Evolutionary conservation across 2,888 invertebrate genomes (phyloP), one percentile per base, ranked within the genome.

Genomic region (Chymomyza fuscimana): DNA sequence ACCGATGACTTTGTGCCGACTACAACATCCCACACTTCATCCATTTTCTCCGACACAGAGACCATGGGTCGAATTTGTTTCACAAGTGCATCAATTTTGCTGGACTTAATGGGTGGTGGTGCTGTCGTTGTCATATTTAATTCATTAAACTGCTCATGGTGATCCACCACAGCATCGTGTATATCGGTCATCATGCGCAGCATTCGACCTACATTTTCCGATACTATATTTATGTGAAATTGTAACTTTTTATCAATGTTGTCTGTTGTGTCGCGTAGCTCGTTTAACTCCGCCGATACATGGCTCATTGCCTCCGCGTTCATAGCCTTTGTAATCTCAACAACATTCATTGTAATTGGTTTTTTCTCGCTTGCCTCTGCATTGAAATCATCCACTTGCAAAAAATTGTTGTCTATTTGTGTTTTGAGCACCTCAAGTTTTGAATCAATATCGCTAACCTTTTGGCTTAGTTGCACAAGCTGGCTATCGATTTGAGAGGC

Each of bases 1-100:
- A 97, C 96, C 0, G 96, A 96, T 85, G 96, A 96, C 89, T 97
- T 97, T 4, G 97, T 97, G 15, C 97, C 97, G 1, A 97, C 96
- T 12, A 97, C 96, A 5, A 97, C 96, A 89, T 96, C 95, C 97
- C 97, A 97, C 4, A 97, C 96, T 91, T 97, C 96, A 84, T 97
- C 97, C 96, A 97, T 97, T 92, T 97, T 97, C 89, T 96, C 96
- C 0, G 96, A 96, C 0, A 97, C 96, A 67, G 95, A 95, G 88
- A 96, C 94, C 92, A 97, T 96, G 0, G 97, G 97, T 78, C 95
- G 94, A 89, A 97, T 96, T 92, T 96, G 96, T 86, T 95, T 95
- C 1, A 96, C 96, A 40, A 97, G 93, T 4, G 94, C 94, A 91
- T 97, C 96, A 76, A 97, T 94, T 92, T 96, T 97, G 89, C 95